Evolutionary conservation across 2,797 vertebrate genomes (phyloP).

Genomic region (Tympanoctomys barrerae): DNA sequence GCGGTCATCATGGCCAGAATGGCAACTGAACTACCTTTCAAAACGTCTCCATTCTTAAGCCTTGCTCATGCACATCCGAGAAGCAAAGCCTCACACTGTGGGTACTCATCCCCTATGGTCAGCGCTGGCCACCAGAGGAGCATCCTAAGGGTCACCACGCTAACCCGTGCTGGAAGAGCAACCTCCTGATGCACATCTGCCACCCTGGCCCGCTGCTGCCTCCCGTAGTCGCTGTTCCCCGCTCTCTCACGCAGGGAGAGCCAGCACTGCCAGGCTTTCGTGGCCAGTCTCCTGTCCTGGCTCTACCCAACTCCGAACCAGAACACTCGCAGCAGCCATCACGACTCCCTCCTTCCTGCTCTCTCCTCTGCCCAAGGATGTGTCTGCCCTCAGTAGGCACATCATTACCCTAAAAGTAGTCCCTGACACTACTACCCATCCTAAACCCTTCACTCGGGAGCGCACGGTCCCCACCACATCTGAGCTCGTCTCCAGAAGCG

Average conservation of each 20-base stretch:
- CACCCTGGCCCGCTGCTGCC: too few relatives aligned
- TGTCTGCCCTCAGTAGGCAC: not conserved
- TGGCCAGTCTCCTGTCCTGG: too few relatives aligned
- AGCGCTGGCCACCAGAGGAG: not conserved
- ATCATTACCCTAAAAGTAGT: not conserved
- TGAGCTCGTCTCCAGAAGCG: not conserved
- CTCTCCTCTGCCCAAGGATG: not conserved
- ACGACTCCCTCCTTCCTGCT: not conserved
- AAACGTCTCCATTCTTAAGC: not conserved
- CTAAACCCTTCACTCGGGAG: rapidly evolving
- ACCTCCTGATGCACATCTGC: not conserved
- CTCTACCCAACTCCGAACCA: not conserved
- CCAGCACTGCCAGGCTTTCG: not conserved
- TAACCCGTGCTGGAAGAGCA: not conserved
- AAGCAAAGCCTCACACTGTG: rapidly evolving
- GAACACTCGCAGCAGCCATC: not conserved
- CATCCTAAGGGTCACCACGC: not conserved
- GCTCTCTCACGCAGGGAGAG: rapidly evolving
- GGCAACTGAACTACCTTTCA: not conserved
- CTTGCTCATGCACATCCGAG: not conserved
- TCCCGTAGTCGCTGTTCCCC: not conserved
- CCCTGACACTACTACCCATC: not conserved
- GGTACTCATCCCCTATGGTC: not conserved
- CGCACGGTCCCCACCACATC: too few relatives aligned
- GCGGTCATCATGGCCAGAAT: not conserved